These are phyloP conservation scores for Styela clava DNA, from an alignment of 23 tunicate genomes.

Conservation along the genomic window DNA sequence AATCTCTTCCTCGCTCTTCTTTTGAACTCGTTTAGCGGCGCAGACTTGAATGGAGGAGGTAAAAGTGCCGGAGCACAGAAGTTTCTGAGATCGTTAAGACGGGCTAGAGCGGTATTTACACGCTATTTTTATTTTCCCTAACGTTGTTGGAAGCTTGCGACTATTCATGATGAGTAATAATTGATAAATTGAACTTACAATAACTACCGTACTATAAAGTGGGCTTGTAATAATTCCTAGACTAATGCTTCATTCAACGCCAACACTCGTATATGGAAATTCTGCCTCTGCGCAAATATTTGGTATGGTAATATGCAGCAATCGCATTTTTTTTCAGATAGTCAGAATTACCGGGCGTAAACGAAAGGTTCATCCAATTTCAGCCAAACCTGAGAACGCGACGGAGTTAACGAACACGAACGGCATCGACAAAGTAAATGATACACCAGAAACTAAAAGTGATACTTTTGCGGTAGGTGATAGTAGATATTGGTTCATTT, in stretches of 20 bases:
- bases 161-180: too few species aligned
- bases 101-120: conserved; percentile 20
- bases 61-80: conserved; percentile 24
- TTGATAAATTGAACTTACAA: too few species aligned
- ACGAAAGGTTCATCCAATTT: not conserved
- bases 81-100: conserved; percentile 37
- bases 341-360: not conserved
- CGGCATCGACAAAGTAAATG: not conserved
- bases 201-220: too few species aligned
- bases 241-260: too few species aligned
- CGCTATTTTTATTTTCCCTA: too few species aligned
- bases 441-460: not conserved
- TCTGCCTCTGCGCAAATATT: too few species aligned
- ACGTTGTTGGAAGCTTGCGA: too few species aligned
- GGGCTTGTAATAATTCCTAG: too few species aligned
- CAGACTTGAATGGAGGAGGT: conserved; percentile 37
- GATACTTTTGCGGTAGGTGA: not conserved
- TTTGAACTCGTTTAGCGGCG: conserved; percentile 81
- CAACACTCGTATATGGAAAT: too few species aligned
- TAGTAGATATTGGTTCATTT: too few species aligned
- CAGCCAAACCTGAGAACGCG: not conserved
- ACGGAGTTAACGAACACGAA: not conserved
- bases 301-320: too few species aligned
- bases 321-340: not conserved
- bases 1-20: conserved; percentile 77